These are phyloP conservation scores for Limnephilus rhombicus DNA, from an alignment of 2,888 invertebrate species.

Conservation along the genomic window DNA sequence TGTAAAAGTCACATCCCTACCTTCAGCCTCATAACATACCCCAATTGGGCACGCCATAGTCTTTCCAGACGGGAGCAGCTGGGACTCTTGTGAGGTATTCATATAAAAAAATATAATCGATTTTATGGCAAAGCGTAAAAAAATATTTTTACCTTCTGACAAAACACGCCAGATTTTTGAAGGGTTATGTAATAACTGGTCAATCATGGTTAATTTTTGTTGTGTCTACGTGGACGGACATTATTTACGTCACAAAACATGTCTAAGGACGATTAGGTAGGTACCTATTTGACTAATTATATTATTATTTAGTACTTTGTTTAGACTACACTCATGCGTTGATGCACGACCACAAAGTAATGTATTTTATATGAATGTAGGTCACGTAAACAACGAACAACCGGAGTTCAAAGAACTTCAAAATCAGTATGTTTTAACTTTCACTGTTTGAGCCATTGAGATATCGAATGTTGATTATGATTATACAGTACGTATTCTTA, in stretches of 20 bases:
- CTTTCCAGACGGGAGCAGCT: too few relatives aligned
- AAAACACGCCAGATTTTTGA: too few relatives aligned
- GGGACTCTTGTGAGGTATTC: too few relatives aligned
- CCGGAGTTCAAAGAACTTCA: background rate
- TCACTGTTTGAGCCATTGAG: background rate
- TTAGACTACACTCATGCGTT: background rate
- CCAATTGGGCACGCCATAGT: too few relatives aligned
- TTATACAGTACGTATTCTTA: too few relatives aligned
- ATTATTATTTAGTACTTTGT: background rate
- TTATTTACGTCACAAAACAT: background rate
- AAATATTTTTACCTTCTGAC: too few relatives aligned
- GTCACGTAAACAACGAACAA: background rate
- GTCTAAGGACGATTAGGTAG: background rate
- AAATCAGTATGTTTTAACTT: background rate
- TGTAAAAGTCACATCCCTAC: too few relatives aligned
- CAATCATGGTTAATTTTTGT: background rate
- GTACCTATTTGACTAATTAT: background rate
- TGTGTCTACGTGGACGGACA: background rate
- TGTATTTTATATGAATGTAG: background rate
- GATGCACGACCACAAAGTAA: background rate
- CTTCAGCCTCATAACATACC: too few relatives aligned
- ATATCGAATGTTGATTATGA: background rate
- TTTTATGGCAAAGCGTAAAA: too few relatives aligned
- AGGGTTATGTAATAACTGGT: too few relatives aligned
- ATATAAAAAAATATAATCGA: too few relatives aligned